Evolutionary conservation across 1,140 invertebrate genomes (phyloP).

Genomic region (Conus betulinus): DNA sequence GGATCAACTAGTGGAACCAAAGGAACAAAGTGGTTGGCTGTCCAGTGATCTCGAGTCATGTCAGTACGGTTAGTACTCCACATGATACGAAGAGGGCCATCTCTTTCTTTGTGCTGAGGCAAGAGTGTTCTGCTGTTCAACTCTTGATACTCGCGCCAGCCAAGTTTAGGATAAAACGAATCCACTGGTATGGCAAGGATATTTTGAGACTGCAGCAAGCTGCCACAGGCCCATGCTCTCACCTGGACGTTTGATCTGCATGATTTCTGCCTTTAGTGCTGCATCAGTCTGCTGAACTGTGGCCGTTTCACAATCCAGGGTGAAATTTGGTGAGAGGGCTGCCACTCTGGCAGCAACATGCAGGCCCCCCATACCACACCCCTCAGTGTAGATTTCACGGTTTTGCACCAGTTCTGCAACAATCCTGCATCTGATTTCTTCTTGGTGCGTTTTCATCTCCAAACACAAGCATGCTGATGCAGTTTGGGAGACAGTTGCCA

Average conservation of each 20-base stretch:
- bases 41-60: background rate
- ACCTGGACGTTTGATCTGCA: background rate
- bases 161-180: background rate
- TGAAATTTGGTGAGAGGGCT: background rate
- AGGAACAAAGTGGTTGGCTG: conserved; percentile 21
- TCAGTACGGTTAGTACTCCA: background rate
- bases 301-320: background rate
- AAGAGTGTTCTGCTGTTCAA: background rate
- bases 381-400: background rate
- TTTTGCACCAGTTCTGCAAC: background rate
- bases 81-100: background rate
- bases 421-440: conserved; percentile 10
- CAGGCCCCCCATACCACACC: background rate
- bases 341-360: background rate
- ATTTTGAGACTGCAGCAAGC: background rate
- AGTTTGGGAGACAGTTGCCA: conserved; percentile 12
- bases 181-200: background rate
- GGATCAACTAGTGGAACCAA: background rate
- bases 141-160: background rate
- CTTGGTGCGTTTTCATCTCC: background rate
- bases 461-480: background rate
- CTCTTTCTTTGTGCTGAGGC: background rate
- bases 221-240: conserved; percentile 17
- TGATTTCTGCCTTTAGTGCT: background rate
- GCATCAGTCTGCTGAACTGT: background rate